These are phyloP conservation scores for Syrista parreyssii DNA, from an alignment of 2,888 invertebrate species.

Conservation along the genomic window DNA sequence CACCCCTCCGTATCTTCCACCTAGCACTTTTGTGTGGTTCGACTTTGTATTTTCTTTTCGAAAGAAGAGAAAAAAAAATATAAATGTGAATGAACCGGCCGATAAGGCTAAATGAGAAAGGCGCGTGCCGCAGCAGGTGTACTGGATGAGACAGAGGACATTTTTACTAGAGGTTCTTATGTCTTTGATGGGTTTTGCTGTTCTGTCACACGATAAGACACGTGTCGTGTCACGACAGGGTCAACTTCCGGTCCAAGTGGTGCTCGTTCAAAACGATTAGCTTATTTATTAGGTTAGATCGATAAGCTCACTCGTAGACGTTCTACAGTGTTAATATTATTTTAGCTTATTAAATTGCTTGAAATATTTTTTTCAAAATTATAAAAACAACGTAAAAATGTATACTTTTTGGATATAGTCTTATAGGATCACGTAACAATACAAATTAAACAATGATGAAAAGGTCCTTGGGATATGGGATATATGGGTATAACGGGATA, in stretches of 20 bases:
- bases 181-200: neutral
- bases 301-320: neutral
- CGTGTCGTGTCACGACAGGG: constrained; percentile 36
- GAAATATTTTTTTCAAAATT: no score
- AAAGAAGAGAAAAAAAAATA: no score
- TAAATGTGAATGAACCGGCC: neutral
- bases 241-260: constrained; percentile 6
- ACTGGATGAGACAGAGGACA: constrained; percentile 10
- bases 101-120: constrained; percentile 2
- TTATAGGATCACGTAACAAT: no score
- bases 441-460: no score
- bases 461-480: no score
- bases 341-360: no score
- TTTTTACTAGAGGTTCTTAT: neutral
- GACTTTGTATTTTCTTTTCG: no score
- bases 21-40: no score
- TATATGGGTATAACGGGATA: constrained; percentile 19
- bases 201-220: constrained; percentile 17
- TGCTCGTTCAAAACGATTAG: neutral
- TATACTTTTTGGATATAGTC: no score
- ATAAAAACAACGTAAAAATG: no score
- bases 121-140: constrained; percentile 46
- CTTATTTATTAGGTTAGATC: neutral
- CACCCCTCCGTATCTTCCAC: neutral
- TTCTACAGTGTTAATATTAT: neutral